Evolutionary conservation across 2,113 vertebrate species (phyloP).

Genomic region (Ictalurus punctatus): DNA sequence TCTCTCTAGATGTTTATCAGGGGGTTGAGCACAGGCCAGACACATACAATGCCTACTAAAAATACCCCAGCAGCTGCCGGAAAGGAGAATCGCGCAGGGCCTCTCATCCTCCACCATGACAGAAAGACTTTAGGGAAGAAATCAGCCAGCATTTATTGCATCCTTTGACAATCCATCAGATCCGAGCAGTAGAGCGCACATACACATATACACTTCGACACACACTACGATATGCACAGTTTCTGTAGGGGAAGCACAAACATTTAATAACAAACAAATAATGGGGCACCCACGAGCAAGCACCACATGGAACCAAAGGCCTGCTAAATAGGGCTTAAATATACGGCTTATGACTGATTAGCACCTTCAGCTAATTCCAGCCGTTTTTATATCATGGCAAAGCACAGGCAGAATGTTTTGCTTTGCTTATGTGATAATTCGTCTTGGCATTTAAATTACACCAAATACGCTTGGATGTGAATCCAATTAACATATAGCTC

Average conservation of each 20-base stretch:
- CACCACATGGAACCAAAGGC: constrained; percentile 4
- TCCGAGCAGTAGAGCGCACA: neutral
- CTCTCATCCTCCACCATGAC: constrained; percentile 35
- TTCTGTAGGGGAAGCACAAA: constrained; percentile 5
- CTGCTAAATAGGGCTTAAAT: constrained; percentile 24
- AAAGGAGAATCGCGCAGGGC: constrained; percentile 26
- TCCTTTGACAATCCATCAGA: constrained; percentile 39
- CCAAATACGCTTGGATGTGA: neutral
- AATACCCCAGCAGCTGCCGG: constrained; percentile 54
- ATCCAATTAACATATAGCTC: constrained; percentile 3
- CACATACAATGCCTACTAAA: constrained; percentile 57
- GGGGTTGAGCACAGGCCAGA: constrained; percentile 43
- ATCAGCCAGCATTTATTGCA: constrained; percentile 34
- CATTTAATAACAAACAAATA: constrained; percentile 35
- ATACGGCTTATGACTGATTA: constrained; percentile 28
- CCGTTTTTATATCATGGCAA: constrained; percentile 26
- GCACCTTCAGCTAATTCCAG: constrained; percentile 14
- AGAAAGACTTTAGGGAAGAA: constrained; percentile 41
- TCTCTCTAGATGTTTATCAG: constrained; percentile 52
- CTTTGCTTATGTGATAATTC: constrained; percentile 13
- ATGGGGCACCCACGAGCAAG: constrained; percentile 15
- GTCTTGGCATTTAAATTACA: neutral
- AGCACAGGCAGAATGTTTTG: neutral
- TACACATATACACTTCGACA: neutral
- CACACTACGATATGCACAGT: neutral